phyloP scores from a whole-genome alignment of 2,888 invertebrate genomes.

The Liodrosophila aerea region DNA sequence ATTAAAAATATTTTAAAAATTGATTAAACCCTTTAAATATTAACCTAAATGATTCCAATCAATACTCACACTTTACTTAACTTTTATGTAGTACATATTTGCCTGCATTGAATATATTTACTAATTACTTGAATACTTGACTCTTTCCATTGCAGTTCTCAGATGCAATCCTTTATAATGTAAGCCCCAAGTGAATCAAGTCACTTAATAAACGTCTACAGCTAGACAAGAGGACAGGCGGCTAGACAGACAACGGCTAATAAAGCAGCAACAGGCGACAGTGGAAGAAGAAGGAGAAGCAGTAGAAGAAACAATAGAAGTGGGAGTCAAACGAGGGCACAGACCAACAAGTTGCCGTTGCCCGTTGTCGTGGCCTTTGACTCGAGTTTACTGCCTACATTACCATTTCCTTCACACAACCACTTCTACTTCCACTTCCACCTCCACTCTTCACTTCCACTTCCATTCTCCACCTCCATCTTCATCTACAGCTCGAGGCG shows the following conservation, averaged over 20 bases:
- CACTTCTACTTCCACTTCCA: background rate
- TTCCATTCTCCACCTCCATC: background rate
- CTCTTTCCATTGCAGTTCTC: slow-evolving; percentile 8
- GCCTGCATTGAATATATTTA: background rate
- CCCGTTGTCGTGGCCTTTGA: slow-evolving; percentile 38
- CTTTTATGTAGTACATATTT: no score
- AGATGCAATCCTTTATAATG: slow-evolving; percentile 53
- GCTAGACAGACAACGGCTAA: slow-evolving; percentile 16
- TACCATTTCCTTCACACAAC: background rate
- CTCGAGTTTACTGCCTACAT: slow-evolving; percentile 14
- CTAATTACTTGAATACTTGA: background rate
- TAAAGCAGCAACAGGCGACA: slow-evolving; percentile 19
- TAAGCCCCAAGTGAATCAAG: slow-evolving; percentile 42
- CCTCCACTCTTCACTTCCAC: background rate
- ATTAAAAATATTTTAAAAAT: no score
- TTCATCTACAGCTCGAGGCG: slow-evolving; percentile 15
- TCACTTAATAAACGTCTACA: slow-evolving; percentile 22
- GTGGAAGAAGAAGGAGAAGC: slow-evolving; percentile 5
- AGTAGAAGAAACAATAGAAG: background rate
- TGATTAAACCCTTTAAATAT: no score
- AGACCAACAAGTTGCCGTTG: slow-evolving; percentile 51
- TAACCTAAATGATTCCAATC: no score
- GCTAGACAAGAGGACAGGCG: slow-evolving; percentile 19
- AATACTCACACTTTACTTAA: no score
- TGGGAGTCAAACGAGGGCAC: background rate